These are phyloP conservation scores for Mythimna vitellina DNA, from an alignment of 2,888 invertebrate species.

Conservation along the genomic window DNA sequence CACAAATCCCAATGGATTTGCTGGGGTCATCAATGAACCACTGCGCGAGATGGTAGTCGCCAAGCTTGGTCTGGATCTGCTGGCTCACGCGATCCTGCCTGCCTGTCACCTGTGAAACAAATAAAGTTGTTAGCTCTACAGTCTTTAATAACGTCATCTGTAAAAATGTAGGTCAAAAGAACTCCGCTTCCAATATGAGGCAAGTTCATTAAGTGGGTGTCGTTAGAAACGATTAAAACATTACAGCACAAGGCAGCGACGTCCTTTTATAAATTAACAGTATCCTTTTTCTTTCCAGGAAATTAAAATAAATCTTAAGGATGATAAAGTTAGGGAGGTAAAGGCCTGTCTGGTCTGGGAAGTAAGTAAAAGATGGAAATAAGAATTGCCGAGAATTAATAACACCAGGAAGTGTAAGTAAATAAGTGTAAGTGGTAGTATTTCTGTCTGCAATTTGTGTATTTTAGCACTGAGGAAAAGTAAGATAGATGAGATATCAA, in stretches of 20 bases:
- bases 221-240: slow-evolving; percentile 37
- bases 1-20: slow-evolving; percentile 93
- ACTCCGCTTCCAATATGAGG: slow-evolving; percentile 15
- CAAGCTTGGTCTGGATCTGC: slow-evolving; percentile 93
- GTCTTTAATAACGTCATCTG: slow-evolving; percentile 10
- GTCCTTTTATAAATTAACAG: slow-evolving; percentile 28
- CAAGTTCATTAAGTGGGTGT: slow-evolving; percentile 43
- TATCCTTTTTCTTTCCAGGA: slow-evolving; percentile 31
- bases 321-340: slow-evolving; percentile 7
- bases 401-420: slow-evolving; percentile 7
- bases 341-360: slow-evolving; percentile 7
- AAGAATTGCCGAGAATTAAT: slow-evolving; percentile 16
- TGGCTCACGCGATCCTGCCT: slow-evolving; percentile 92
- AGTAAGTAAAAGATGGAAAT: slow-evolving; percentile 20
- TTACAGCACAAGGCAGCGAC: slow-evolving; percentile 28
- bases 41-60: slow-evolving; percentile 93
- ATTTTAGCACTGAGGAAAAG: slow-evolving; percentile 10
- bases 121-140: slow-evolving; percentile 11
- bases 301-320: slow-evolving; percentile 27
- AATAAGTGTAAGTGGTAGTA: slow-evolving; percentile 12
- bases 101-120: slow-evolving; percentile 91
- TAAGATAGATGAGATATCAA: slow-evolving; percentile 31
- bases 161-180: slow-evolving; percentile 25
- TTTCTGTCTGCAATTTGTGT: slow-evolving; percentile 1
- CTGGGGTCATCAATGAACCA: slow-evolving; percentile 92